A percentile compares a stretch with the other conserved stretches of the same genome.
Conservation (phyloP, 1,140 invertebrate genomes). For the Platorchestia sp. region DNA sequence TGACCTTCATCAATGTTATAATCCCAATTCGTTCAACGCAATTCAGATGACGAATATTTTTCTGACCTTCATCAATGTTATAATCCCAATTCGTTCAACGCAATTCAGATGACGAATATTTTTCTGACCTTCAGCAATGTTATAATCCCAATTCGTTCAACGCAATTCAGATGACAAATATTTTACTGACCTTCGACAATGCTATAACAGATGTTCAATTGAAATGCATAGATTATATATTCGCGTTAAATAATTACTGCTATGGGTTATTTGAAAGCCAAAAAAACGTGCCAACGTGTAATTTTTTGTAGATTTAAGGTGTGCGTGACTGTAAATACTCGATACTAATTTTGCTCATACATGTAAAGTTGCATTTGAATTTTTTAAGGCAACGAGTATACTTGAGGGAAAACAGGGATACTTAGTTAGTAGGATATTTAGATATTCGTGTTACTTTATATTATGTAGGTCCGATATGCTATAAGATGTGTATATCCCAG, state of each 20-base stretch:
- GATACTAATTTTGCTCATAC: constrained; percentile 4
- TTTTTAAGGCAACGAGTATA: constrained; percentile 46
- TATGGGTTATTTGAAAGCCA: not conserved
- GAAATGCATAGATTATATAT: not conserved
- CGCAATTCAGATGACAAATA: too few species aligned
- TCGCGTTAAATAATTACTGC: not conserved
- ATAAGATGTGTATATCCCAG: not conserved
- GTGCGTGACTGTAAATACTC: not conserved
- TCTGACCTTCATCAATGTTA: too few species aligned
- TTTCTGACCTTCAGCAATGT: too few species aligned
- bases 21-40: too few species aligned
- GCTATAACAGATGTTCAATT: not conserved
- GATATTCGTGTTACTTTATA: not conserved
- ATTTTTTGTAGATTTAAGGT: not conserved
- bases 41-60: too few species aligned
- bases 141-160: not conserved
- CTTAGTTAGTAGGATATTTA: constrained; percentile 5
- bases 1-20: too few species aligned
- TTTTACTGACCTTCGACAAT: too few species aligned
- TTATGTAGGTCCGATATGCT: not conserved
- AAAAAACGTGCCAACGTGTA: not conserved
- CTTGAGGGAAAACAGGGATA: constrained; percentile 36
- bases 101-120: too few species aligned
- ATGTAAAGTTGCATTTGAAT: constrained; percentile 48
- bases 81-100: too few species aligned